Evolutionary conservation across 1,140 invertebrate genomes (phyloP), one percentile per base, ranked within the genome.

Genomic region (Temnothorax curvispinosus): DNA sequence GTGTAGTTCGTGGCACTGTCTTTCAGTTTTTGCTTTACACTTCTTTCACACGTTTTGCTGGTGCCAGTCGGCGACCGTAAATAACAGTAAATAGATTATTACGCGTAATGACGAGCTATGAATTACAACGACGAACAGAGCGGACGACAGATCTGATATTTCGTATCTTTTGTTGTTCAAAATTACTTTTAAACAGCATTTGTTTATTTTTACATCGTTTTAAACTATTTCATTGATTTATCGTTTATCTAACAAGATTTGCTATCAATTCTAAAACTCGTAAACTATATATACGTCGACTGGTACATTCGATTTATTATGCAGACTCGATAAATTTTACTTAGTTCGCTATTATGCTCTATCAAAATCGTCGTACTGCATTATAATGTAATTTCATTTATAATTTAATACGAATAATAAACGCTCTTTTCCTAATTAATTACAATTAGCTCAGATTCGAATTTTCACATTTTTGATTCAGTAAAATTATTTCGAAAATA

Each of bases 1-100:
- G 94, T 95, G 94, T 95, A 95, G 94, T 95, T 95, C 94, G 94
- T 95, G 92, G 93, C 91, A 94, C 93, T 94, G 93, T 94, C 92
- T 91, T 94, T 93, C 92, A 91, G 92, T 94, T 91, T 27, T 87
- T 87, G 90, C 92, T 93, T 91, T 93, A 92, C 92, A 93, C 92
- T 91, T 60, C 88, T 87, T 87, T 64, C 38, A 88, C 85, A 82
- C 78, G 50, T 85, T 35, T 50, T 82, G 47, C 80, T 64, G 62
- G 54, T 88, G 85, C 71, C 87, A 90, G 85, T 89, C 82, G 64
- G 87, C 82, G 82, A 52, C 65, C 60, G 65, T 21, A 21, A 21
- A 76, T 52, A 60, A 15, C 38, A 47, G 1, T 27, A 27, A 27
- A 27, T 27, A 27, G 27, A 27, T 27, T 27, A 47, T 76, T 7